Base-by-base conservation (phyloP, 2,113 vertebrate genomes). In the Oreochromis niloticus region DNA sequence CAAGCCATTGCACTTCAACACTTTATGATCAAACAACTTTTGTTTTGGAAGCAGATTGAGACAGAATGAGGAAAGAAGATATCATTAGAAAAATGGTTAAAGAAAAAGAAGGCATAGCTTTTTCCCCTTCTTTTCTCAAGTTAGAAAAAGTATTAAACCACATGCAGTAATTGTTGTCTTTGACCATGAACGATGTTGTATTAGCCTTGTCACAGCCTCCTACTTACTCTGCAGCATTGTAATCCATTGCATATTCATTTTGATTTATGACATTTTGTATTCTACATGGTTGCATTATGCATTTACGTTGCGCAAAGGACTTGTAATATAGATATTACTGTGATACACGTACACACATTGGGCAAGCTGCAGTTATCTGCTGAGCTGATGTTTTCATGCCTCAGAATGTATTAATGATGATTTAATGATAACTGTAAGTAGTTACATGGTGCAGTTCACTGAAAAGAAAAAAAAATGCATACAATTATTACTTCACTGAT, bases 21-120 rank as follows among this genome's bases (percentile, higher is more conserved):
- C 98, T 98, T 98, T 98, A 98, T 97, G 97, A 98, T 99, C 98
- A 98, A 98, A 98, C 97, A 97, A 97, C 97, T 96, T 97, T 96
- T 95, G 96, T 96, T 96, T 96, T 93, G 95, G 96, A 95, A 95
- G 96, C 95, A 95, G 66, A 82, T 48, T 39, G 48, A 90, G 30
- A 96, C 95, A 96, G 94, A 96, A 95, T 96, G 95, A 95, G 95
- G 94, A 95, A 97, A 92, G 92, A 52, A 56, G 95, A 78, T 93
- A 96, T 95, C 96, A 85, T 22, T 22, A 63, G 88, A 81, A 81
- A 80, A n/a, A 80, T 48, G 7, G 32, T 80, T 36, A 83, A 85
- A 94, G 96, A 97, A 97, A 96, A 95, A 97, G 96, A 95, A 95
- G 54, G 57, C 48, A 68, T 46, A 57, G 52, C 66, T 86, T 97